Base-by-base conservation (phyloP, 2,888 invertebrate genomes). In the Drosophila kokeensis region DNA sequence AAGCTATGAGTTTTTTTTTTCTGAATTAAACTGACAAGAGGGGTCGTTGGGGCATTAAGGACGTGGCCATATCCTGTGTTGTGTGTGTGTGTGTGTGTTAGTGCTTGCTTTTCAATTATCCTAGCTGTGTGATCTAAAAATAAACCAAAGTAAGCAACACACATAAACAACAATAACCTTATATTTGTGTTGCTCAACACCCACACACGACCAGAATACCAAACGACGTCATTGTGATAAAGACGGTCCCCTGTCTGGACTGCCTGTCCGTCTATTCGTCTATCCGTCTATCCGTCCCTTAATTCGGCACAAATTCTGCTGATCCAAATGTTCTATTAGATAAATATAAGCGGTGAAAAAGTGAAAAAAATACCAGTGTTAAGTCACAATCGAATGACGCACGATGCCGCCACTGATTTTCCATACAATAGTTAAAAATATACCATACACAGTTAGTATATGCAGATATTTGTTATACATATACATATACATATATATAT, bases 381-480 rank as follows among this genome's bases (percentile, higher is more conserved):
- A 83, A 87, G 68, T 79, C 87, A 87, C 79, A 90, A 87, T 87
- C 87, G 79, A 89, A 89, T 87, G 87, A 87, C 90, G 87, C 87
- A 87, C 82, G 80, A 82, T 61, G 75, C 4, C 52, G 76, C 36
- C 52, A 64, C 75, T 74, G 80, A 76, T 68, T 75, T 74, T 74
- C 52, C 68, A 62, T 63, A 74, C 67, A 64, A 59, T 48, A 59
- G 59, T 55, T 74, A 79, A 59, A 79, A 73, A 67, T 67, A 73
- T 58, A 61, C 53, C 32, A 54, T 63, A 76, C 29, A 49, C 18
- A 48, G 36, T 30, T 45, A 45, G 45, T 8, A 29, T 64, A 48
- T 65, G 21, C 30, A 49, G 54, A 49, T 45, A 67, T n/a, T 2
- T 27, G 18, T 18, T 2, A 24, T 24, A 24, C 24, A 6, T 38